phyloP scores from a whole-genome alignment of 2,888 invertebrate genomes.

The Drosophila gaucha region DNA sequence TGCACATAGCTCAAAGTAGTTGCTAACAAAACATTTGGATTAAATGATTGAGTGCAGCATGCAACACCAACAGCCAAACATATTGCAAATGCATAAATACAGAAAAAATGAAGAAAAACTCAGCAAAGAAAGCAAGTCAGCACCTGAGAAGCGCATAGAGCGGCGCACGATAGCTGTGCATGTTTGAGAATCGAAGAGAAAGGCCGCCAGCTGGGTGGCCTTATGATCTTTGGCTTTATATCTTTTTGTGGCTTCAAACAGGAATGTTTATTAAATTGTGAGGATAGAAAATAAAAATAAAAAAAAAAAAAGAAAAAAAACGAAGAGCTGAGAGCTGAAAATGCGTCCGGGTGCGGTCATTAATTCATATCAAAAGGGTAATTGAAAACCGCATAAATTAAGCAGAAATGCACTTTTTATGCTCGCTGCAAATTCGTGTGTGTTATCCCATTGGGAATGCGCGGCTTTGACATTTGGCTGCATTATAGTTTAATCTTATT shows the following conservation, averaged over 20 bases:
- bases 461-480: conserved; percentile 75
- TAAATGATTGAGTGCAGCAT: conserved; percentile 67
- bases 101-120: conserved; percentile 39
- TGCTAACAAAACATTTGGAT: conserved; percentile 64
- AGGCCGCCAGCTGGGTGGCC: conserved; percentile 28
- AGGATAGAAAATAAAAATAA: conserved; percentile 18
- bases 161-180: conserved; percentile 2
- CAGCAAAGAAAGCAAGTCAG: conserved; percentile 35
- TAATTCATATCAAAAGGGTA: conserved; percentile 78
- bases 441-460: conserved; percentile 68
- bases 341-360: conserved; percentile 51
- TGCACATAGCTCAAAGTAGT: conserved; percentile 57
- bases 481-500: conserved; percentile 81
- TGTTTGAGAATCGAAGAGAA: conserved; percentile 23
- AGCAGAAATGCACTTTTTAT: conserved; percentile 47
- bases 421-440: conserved; percentile 32
- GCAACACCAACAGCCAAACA: conserved; percentile 32
- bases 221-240: background rate
- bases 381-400: conserved; percentile 81
- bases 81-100: conserved; percentile 9
- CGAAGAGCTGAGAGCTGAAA: conserved; percentile 3
- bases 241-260: conserved; percentile 3
- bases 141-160: conserved; percentile 22
- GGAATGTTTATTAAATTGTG: conserved; percentile 63
- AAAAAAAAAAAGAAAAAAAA: background rate